A percentile compares a stretch with the other conserved stretches of the same genome.
Conservation (phyloP, 1,140 invertebrate species). For the Drosophila novamexicana region DNA sequence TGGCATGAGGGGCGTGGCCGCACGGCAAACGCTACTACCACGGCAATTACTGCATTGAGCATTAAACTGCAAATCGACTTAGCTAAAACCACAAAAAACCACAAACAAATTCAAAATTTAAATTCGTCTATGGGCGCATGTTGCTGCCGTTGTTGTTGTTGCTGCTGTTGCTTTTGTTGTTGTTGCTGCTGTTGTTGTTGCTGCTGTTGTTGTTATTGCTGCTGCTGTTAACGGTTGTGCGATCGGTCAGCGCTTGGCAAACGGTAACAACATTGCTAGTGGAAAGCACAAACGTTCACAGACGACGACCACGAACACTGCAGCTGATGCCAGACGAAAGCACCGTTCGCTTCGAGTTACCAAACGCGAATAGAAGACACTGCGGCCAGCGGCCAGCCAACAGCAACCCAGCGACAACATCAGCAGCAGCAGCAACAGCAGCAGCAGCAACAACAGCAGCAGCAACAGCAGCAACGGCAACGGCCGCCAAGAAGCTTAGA, state of each 20-base stretch:
- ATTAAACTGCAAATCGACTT: slow-evolving; percentile 29
- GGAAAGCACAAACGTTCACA: slow-evolving; percentile 6
- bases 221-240: slow-evolving; percentile 52
- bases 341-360: slow-evolving; percentile 76
- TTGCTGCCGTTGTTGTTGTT: slow-evolving; percentile 30
- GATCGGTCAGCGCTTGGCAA: slow-evolving; percentile 38
- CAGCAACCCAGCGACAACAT: slow-evolving; percentile 32
- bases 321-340: slow-evolving; percentile 54
- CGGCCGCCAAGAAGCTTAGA: slow-evolving; percentile 22
- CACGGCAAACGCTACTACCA: slow-evolving; percentile 24
- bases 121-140: slow-evolving; percentile 60
- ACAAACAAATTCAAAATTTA: slow-evolving; percentile 60
- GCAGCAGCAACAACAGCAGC: slow-evolving; percentile 21
- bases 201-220: slow-evolving; percentile 27
- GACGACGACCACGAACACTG: slow-evolving; percentile 28
- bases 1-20: slow-evolving; percentile 46
- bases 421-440: slow-evolving; percentile 25
- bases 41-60: slow-evolving; percentile 54
- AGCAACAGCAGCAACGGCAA: slow-evolving; percentile 27
- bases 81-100: slow-evolving; percentile 26
- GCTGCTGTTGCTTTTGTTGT: not conserved
- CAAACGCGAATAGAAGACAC: slow-evolving; percentile 74
- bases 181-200: slow-evolving; percentile 4
- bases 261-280: slow-evolving; percentile 38
- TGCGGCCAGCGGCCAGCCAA: slow-evolving; percentile 54